Base-by-base conservation (phyloP, 2,888 invertebrate species). In the Acanthosepion lycidas region DNA sequence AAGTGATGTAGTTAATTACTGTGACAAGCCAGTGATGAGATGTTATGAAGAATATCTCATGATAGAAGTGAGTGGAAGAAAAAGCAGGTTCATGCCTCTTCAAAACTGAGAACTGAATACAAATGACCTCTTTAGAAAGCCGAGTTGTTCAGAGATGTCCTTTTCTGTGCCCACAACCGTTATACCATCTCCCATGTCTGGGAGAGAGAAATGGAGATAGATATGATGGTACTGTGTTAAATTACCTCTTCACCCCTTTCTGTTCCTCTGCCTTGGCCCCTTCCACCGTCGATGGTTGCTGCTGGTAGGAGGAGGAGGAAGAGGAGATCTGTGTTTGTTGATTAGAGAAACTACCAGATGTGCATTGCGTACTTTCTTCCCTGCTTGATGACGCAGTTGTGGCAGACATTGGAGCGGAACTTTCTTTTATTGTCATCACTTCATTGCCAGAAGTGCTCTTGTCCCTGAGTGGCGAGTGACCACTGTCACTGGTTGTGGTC, bases 361-460 rank as follows among this genome's bases (percentile, higher is more conserved):
- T 53, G 93, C 93, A 93, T 53, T 93, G 93, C n/a, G 93, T 93
- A 93, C 93, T 93, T 49, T 93, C 93, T n/a, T 93, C 93, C 51
- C 93, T 49, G 93, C 93, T 53, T 33, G 49, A 28, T 92, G 48
- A 23, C 20, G 93, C 28, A 51, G 93, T 53, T 48, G 92, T 91
- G 91, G 42, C 48, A 48, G 91, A 33, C 33, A 91, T 49, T 93
- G 28, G 93, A 93, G 53, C 53, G 48, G 93, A n/a, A n/a, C n/a
- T 53, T 51, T 51, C 93, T 48, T 92, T 92, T 93, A 93, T 28
- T 93, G n/a, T 51, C 48, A 78, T 33, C 78, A 78, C 78, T 78
- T 93, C 93, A n/a, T 93, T 93, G 48, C 93, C 93, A 49, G 53
- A 93, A 93, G 93, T n/a, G 93, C 48, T 53, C 53, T 93, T 93